phyloP scores from a whole-genome alignment of 2,797 vertebrate genomes.

The Enteromius afrohamiltoni region DNA sequence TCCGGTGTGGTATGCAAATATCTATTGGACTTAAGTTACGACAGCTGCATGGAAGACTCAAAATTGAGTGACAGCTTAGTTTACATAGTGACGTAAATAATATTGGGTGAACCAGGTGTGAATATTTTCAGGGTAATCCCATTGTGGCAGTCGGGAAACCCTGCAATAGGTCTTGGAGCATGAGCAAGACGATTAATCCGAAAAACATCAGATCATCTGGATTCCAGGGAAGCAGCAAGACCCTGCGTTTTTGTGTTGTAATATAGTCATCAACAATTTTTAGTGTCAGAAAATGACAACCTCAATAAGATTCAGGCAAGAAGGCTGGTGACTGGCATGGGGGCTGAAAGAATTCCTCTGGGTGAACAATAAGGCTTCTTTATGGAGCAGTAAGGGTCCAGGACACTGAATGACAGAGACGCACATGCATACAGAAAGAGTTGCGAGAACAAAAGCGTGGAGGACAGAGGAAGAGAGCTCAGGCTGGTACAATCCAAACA shows the following conservation, averaged over 20 bases:
- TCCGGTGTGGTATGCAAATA: conserved; percentile 42
- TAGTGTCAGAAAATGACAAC: not conserved
- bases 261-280: conserved; percentile 1
- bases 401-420: conserved; percentile 18
- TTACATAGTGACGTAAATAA: not conserved
- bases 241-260: not conserved
- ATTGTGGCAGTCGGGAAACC: not conserved
- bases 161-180: not conserved
- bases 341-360: conserved; percentile 26
- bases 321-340: not conserved
- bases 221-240: not conserved
- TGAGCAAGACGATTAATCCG: too few species aligned
- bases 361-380: conserved; percentile 49
- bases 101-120: not conserved
- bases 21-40: not conserved
- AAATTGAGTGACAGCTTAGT: not conserved
- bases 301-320: not conserved
- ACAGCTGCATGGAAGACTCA: not conserved
- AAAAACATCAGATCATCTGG: not conserved
- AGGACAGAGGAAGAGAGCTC: conserved; percentile 42
- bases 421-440: conserved; percentile 25
- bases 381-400: conserved; percentile 8
- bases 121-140: not conserved
- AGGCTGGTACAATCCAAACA: conserved; percentile 59
- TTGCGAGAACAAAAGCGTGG: conserved; percentile 32